Evolutionary conservation across 2,888 invertebrate genomes (phyloP), one percentile per base, ranked within the genome.

Genomic region (Patella depressa): DNA sequence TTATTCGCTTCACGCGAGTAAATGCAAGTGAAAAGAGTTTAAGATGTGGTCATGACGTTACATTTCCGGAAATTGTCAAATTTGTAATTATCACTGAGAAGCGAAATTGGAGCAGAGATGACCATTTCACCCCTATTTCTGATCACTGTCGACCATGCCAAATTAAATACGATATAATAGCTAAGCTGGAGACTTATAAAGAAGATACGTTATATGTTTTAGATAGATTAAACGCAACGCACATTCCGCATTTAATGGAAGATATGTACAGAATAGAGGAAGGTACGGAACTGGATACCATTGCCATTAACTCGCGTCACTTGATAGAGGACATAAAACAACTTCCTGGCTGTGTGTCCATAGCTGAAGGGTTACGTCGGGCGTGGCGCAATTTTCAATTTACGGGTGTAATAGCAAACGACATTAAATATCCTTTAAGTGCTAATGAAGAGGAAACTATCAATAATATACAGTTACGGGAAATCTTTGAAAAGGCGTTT

Each of bases 31-130:
- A 19, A 19, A 65, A 65, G 19, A 11, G n/a, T 19, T 2, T 15
- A 11, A n/a, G 19, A 65, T 19, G 19, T 19, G n/a, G 65, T 19
- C n/a, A 19, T 17, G 65, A 65, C 19, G n/a, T 65, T 5, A 65
- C 65, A 65, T 65, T 65, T 65, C 65, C 65, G n/a, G 65, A 65
- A 65, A 65, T 65, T 65, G 65, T 65, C 17, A n/a, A 19, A 9
- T 65, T 19, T 14, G 65, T 65, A 11, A 65, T 65, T 15, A 65
- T 19, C 7, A 19, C 65, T 4, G 19, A 19, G 9, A 65, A 65
- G 19, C n/a, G 9, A 19, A 65, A 65, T 17, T 2, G n/a, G n/a
- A 2, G n/a, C 9, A 19, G 19, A n/a, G 19, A 65, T 15, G 65
- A 12, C 15, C 65, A 65, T 65, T 65, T 65, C 19, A 19, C n/a